These are phyloP conservation scores for Scopus umbretta DNA, from an alignment of 2,113 vertebrate genomes.

Conservation along the genomic window DNA sequence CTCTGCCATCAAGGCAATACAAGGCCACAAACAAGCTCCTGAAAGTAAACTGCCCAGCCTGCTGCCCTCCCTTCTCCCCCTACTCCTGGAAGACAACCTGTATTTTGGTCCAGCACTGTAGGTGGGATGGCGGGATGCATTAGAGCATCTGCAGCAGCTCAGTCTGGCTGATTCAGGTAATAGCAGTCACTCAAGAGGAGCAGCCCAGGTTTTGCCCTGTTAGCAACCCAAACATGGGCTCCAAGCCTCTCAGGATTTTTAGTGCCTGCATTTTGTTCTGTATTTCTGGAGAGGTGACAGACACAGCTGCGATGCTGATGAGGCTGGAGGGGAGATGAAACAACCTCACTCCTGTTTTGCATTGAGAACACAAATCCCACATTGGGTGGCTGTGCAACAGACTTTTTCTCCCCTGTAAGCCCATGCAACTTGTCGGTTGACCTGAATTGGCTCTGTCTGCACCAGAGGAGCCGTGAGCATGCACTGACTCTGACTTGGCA, in stretches of 20 bases:
- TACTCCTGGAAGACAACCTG: neutral
- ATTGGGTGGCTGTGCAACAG: too few relatives aligned
- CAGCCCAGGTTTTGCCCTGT: neutral
- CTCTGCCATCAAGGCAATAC: neutral
- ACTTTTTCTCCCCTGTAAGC: neutral
- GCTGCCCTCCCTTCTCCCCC: neutral
- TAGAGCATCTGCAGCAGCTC: neutral
- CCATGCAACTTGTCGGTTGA: neutral
- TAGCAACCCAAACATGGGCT: neutral
- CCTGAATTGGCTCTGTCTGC: neutral
- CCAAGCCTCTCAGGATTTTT: neutral
- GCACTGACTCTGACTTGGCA: neutral
- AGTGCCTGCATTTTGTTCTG: neutral
- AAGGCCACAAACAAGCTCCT: neutral
- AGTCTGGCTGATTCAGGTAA: neutral
- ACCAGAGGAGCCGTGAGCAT: neutral
- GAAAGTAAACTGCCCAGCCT: neutral
- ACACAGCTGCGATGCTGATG: neutral
- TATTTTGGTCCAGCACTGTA: neutral
- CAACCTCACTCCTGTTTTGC: neutral
- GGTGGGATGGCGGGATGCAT: neutral
- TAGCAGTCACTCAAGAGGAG: neutral
- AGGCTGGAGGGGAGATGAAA: neutral
- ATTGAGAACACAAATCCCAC: neutral
- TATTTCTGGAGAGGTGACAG: neutral